These are phyloP conservation scores for Tachypleus tridentatus DNA, from an alignment of 1,140 invertebrate species.

Conservation along the genomic window DNA sequence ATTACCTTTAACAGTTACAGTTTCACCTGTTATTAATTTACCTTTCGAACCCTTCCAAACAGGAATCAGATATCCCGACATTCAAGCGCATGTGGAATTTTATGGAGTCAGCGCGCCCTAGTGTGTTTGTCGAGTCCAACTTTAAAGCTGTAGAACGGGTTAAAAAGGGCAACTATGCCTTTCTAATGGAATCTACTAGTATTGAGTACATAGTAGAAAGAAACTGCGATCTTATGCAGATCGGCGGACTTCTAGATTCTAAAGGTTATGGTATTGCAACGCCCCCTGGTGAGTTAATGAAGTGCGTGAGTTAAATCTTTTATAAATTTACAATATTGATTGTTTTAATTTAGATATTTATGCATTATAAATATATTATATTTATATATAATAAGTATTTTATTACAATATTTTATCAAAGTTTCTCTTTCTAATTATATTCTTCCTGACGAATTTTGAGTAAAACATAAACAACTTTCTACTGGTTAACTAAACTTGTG, in stretches of 20 bases:
- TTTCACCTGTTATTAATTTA: slow-evolving; percentile 15
- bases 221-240: slow-evolving; percentile 58
- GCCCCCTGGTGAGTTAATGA: slow-evolving; percentile 13
- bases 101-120: slow-evolving; percentile 62
- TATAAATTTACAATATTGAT: neutral
- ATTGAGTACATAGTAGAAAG: slow-evolving; percentile 62
- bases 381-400: no score
- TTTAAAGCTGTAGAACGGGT: slow-evolving; percentile 74
- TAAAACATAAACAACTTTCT: no score
- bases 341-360: no score
- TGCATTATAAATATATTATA: no score
- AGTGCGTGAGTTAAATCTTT: neutral
- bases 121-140: slow-evolving; percentile 64
- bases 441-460: no score
- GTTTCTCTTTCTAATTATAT: no score
- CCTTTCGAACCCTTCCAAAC: slow-evolving; percentile 19
- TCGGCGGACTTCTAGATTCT: slow-evolving; percentile 56
- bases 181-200: slow-evolving; percentile 69
- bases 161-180: slow-evolving; percentile 52
- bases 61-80: slow-evolving; percentile 78
- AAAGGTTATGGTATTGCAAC: slow-evolving; percentile 37
- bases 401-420: no score
- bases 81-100: slow-evolving; percentile 68
- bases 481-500: no score
- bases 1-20: no score